phyloP scores from a whole-genome alignment of 2,797 vertebrate genomes.

The Nannoperca australis region DNA sequence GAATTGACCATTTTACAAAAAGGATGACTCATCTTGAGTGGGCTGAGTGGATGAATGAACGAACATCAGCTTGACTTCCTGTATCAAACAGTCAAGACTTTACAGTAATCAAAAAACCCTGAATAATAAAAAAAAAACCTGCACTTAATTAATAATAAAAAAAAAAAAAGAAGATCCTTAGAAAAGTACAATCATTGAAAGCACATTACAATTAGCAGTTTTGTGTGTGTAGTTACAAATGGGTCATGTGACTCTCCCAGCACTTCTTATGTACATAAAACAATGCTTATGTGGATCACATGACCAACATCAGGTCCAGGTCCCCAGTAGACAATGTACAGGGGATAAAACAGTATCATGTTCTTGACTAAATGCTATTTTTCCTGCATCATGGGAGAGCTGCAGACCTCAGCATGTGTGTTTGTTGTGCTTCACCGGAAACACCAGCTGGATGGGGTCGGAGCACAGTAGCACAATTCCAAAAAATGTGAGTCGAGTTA shows the following conservation, averaged over 20 bases:
- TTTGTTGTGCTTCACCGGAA: slow-evolving; percentile 30
- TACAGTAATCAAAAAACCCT: slow-evolving; percentile 64
- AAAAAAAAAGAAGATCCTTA: slow-evolving; percentile 56
- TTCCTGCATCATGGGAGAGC: slow-evolving; percentile 28
- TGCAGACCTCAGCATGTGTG: slow-evolving; percentile 30
- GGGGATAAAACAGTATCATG: slow-evolving; percentile 40
- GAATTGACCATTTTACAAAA: slow-evolving; percentile 12
- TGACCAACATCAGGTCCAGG: slow-evolving; percentile 70
- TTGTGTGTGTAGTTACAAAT: slow-evolving; percentile 62
- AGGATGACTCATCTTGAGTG: slow-evolving; percentile 33
- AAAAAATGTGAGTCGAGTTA: slow-evolving; percentile 37
- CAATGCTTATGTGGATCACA: slow-evolving; percentile 56
- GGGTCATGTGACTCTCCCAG: slow-evolving; percentile 69
- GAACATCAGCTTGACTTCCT: slow-evolving; percentile 45
- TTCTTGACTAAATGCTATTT: slow-evolving; percentile 49
- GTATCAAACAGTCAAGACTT: slow-evolving; percentile 43
- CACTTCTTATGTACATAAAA: slow-evolving; percentile 65
- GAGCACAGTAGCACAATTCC: slow-evolving; percentile 38
- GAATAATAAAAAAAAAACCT: slow-evolving; percentile 65
- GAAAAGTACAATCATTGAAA: slow-evolving; percentile 83
- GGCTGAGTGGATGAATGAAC: slow-evolving; percentile 28
- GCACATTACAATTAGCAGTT: slow-evolving; percentile 72
- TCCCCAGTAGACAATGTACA: slow-evolving; percentile 25
- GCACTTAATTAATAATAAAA: slow-evolving; percentile 12
- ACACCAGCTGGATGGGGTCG: slow-evolving; percentile 33